These are phyloP conservation scores for Microchirus variegatus DNA, from an alignment of 2,797 vertebrate genomes.

Conservation along the genomic window DNA sequence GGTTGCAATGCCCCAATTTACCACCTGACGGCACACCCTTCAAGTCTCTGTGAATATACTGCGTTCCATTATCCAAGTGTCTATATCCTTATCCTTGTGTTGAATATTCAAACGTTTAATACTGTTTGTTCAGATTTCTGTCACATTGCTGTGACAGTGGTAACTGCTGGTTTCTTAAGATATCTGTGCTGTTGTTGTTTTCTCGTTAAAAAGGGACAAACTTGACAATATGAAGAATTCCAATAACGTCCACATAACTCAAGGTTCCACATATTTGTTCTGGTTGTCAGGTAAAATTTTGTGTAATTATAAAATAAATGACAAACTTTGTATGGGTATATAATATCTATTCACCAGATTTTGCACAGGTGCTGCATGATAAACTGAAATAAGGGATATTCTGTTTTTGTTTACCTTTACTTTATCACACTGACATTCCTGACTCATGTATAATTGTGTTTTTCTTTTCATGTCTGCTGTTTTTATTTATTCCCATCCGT, in stretches of 20 bases:
- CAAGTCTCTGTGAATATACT: conserved; percentile 10
- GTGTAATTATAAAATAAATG: no score
- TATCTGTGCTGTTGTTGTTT: no score
- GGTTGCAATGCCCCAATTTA: conserved; percentile 1
- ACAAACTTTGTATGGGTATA: no score
- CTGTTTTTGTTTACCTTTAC: conserved; percentile 13
- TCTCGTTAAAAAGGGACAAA: no score
- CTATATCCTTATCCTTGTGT: conserved; percentile 6
- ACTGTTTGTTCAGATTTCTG: conserved; percentile 7
- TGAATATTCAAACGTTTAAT: conserved; percentile 13
- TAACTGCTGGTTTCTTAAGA: no score
- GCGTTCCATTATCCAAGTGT: conserved; percentile 2
- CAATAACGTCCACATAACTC: no score
- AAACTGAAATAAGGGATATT: neutral
- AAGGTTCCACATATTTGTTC: no score
- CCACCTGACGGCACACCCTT: conserved; percentile 30
- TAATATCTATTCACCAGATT: conserved; percentile 2
- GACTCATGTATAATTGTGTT: conserved; percentile 26
- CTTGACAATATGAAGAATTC: no score
- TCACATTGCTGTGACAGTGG: conserved; percentile 7
- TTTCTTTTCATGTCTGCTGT: conserved; percentile 6
- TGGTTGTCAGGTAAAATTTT: no score
- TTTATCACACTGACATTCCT: conserved; percentile 39
- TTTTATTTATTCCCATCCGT: conserved; percentile 30
- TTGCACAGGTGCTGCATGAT: conserved; percentile 14